These are phyloP conservation scores for Nasonovia ribisnigri DNA, from an alignment of 2,888 invertebrate genomes.

Conservation along the genomic window DNA sequence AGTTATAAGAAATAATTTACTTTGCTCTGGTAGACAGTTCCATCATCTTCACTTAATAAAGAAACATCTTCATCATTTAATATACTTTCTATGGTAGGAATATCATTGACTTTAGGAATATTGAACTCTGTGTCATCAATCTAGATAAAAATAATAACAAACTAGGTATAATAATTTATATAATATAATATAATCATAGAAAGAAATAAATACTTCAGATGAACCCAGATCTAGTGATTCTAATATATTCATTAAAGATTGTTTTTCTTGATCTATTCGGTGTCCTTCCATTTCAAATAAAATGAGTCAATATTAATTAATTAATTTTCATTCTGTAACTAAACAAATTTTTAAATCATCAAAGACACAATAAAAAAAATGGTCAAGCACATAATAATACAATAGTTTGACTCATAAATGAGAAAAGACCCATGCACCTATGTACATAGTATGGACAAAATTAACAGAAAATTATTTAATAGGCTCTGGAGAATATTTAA, in stretches of 20 bases:
- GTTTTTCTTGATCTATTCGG: constrained; percentile 34
- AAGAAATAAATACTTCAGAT: constrained; percentile 54
- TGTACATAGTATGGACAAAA: neutral
- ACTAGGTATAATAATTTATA: neutral
- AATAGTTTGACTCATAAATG: neutral
- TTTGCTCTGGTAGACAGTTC: constrained; percentile 61
- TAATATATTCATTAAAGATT: constrained; percentile 41
- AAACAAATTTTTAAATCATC: neutral
- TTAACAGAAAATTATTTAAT: neutral
- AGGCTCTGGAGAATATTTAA: neutral
- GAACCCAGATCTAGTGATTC: constrained; percentile 44
- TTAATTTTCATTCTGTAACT: constrained; percentile 26
- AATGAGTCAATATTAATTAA: neutral
- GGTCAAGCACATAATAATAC: neutral
- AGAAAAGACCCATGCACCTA: neutral
- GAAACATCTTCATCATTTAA: constrained; percentile 76
- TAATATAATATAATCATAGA: neutral
- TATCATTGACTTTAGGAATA: constrained; percentile 80
- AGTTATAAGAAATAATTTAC: constrained; percentile 30
- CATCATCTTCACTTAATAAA: constrained; percentile 68
- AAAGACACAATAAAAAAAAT: neutral
- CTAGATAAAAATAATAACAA: constrained; percentile 71
- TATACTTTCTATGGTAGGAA: constrained; percentile 85
- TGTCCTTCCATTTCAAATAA: constrained; percentile 15
- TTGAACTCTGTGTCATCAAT: constrained; percentile 86